Evolutionary conservation across 2,113 vertebrate genomes (phyloP), one percentile per base, ranked within the genome.

Genomic region (Carassius carassius): DNA sequence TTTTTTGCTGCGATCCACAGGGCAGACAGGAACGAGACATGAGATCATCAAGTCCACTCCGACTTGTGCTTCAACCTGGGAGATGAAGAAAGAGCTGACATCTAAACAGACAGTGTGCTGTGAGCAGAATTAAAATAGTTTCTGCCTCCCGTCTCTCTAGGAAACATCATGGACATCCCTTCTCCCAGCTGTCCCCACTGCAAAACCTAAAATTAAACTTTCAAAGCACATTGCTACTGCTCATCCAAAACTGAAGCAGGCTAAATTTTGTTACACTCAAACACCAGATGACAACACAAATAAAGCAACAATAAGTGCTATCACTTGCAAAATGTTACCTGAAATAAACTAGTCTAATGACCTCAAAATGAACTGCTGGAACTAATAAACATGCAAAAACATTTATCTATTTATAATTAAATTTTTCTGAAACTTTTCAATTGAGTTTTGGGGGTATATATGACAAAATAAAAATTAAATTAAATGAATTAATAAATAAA

Each of bases 101-200:
- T 80, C 75, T 79, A 12, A 78, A 80, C 41, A 86, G 56, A 83
- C 85, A 72, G 44, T 63, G 69, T 32, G 77, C 58, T 84, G 58
- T 80, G 82, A 79, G 56, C 75, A 65, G 81, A 87, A 84, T 81
- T 84, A 75, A 84, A 84, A 80, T 69, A 81, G 72, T 76, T 72
- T 77, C 54, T 49, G 35, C 21, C 60, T 78, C 69, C 70, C 44
- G 67, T 73, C 56, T 65, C 47, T 78, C 72, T 60, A 25, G 74
- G 60, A 87, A 70, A 58, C 23, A 72, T 82, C 65, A 70, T 7
- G 23, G 16, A 60, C 58, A 37, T 23, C 56, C 58, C 37, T 69
- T 35, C 62, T 60, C 41, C 60, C 19, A 69, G 56, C 60, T 81
- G 78, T 70, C 70, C 56, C 78, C 72, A 73, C 58, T 81, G 84